Evolutionary conservation across 2,888 invertebrate species (phyloP), one percentile per base, ranked within the genome.

Genomic region (Lasioglossum malachurum): DNA sequence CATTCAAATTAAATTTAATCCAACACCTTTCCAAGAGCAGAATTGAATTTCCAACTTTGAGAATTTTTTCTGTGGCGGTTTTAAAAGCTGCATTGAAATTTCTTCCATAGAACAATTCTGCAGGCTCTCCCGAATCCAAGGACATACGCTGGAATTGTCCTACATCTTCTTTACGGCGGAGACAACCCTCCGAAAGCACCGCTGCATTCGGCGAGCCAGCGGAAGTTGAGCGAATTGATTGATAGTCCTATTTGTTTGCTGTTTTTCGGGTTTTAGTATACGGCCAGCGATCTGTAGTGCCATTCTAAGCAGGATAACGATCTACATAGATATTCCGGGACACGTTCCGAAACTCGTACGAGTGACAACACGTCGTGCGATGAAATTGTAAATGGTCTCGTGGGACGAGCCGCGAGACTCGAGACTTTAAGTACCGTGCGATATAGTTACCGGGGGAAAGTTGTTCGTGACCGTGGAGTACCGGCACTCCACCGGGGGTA

Each of bases 301-400:
- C 14, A 16, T 27, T 60, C 60, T 27, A 60, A 27, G 27, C 60
- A 27, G 60, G 27, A 60, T 60, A 60, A 60, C 60, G 60, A 60
- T 60, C 60, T 31, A 35, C 35, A 67, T 16, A 16, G 67, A 67
- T 67, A 67, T 67, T 31, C 35, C 35, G 77, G 69, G 44, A 46
- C 60, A 5, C 75, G 72, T 19, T 64, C 44, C 67, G 84, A 74
- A 73, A 81, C 82, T 80, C 86, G 75, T 71, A 64, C 76, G 71
- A 64, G 60, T 86, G 73, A 81, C 82, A 86, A 81, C 82, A 86
- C 75, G 72, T 77, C 60, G 78, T 67, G 69, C 82, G 87, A 86
- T 87, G 86, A 87, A 86, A 82, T 82, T 77, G 75, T 82, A 87
- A 87, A 87, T 86, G 79, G 81, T 72, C 86, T 75, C 86, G 75